phyloP scores from a whole-genome alignment of 23 tunicate genomes.

The Phallusia fumigata region DNA sequence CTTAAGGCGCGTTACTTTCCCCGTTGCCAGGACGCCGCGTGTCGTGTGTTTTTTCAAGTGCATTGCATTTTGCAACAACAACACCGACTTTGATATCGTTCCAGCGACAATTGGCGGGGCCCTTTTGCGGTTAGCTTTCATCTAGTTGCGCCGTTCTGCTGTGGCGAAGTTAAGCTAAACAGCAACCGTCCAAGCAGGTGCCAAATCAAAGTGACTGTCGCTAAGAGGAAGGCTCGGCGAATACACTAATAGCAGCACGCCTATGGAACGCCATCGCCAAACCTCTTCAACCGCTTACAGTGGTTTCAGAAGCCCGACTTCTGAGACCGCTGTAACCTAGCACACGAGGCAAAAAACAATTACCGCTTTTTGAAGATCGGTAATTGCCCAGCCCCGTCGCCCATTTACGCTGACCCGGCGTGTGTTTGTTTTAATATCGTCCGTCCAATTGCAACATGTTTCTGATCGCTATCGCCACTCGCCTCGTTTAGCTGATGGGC shows the following conservation, averaged over 20 bases:
- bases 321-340: too few species aligned
- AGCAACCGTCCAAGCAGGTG: too few species aligned
- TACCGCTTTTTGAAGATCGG: neutral
- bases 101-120: neutral
- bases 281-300: too few species aligned
- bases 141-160: neutral
- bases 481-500: slow-evolving; percentile 9
- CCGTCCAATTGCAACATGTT: slow-evolving; percentile 7
- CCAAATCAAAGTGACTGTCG: too few species aligned
- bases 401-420: neutral
- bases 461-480: neutral
- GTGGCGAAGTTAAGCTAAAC: too few species aligned
- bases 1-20: neutral
- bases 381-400: neutral
- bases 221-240: too few species aligned
- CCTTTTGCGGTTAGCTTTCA: neutral
- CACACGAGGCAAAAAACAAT: neutral
- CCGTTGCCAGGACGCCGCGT: neutral
- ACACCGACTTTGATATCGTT: neutral
- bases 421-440: neutral
- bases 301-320: too few species aligned
- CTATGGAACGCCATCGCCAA: too few species aligned
- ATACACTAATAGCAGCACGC: too few species aligned
- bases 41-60: neutral
- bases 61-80: slow-evolving; percentile 4